A percentile compares a stretch with the other conserved stretches of the same genome.
These are phyloP conservation scores for Sterna hirundo DNA, from an alignment of 2,113 vertebrate genomes.

Conservation along the genomic window DNA sequence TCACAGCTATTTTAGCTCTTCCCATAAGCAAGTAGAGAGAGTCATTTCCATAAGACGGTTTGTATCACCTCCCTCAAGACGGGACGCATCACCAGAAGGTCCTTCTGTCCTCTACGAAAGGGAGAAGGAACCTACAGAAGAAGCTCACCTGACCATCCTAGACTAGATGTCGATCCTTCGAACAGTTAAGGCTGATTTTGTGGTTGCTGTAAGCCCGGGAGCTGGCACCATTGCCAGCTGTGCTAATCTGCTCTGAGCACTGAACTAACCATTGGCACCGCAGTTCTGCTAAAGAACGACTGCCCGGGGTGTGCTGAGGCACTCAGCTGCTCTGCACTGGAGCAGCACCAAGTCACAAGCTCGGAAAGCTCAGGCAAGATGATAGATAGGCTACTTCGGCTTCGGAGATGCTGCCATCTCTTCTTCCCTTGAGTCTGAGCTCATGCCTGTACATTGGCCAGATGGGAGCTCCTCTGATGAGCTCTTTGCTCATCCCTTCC, in stretches of 20 bases:
- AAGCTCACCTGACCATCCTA: neutral
- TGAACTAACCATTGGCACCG: neutral
- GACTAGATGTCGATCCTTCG: neutral
- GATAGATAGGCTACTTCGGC: neutral
- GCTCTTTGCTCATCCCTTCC: neutral
- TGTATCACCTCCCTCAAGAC: neutral
- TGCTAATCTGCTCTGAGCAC: neutral
- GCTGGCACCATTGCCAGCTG: neutral
- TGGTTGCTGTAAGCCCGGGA: neutral
- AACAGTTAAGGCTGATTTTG: neutral
- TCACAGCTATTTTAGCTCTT: neutral
- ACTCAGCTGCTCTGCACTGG: neutral
- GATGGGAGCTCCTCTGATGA: neutral
- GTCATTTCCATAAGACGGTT: neutral
- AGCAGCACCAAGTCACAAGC: neutral
- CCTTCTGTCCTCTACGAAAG: neutral
- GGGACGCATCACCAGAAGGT: neutral
- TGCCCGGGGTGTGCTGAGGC: fast-evolving
- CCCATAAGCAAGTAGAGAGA: neutral
- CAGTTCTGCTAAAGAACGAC: neutral
- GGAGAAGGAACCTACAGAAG: neutral
- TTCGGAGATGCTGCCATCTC: neutral
- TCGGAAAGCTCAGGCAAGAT: neutral
- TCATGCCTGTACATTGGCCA: neutral
- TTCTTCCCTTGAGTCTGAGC: neutral